A percentile compares a stretch with the other conserved stretches of the same genome.
phyloP scores from a whole-genome alignment of 1,140 invertebrate species.

The Drosophila teissieri region DNA sequence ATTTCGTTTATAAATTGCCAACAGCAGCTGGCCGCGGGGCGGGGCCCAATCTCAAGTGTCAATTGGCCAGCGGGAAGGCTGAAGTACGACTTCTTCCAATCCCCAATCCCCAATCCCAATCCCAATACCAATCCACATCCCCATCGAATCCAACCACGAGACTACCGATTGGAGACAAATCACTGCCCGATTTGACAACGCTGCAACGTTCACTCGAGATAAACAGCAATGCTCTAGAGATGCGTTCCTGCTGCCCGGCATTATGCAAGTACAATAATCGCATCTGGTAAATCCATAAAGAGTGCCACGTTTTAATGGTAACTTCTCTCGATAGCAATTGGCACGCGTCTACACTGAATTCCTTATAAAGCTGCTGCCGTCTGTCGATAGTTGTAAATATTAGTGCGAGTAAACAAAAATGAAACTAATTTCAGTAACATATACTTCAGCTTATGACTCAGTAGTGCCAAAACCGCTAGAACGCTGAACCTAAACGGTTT shows the following conservation, averaged over 20 bases:
- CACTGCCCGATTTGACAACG: constrained; percentile 75
- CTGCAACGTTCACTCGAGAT: constrained; percentile 35
- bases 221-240: constrained; percentile 43
- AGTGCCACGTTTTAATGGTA: background rate
- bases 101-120: constrained; percentile 2
- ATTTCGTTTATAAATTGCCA: constrained; percentile 83
- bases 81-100: constrained; percentile 16
- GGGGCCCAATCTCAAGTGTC: constrained; percentile 57
- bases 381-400: background rate
- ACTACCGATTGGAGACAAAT: constrained; percentile 69
- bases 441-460: background rate
- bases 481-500: no score
- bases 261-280: constrained; percentile 26
- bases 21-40: constrained; percentile 33
- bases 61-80: constrained; percentile 58
- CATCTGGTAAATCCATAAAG: constrained; percentile 18
- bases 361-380: background rate
- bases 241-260: constrained; percentile 12
- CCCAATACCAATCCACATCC: constrained; percentile 12
- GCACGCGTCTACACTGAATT: constrained; percentile 13
- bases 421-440: background rate
- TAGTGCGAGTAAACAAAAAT: no score
- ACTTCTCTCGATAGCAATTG: background rate
- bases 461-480: no score
- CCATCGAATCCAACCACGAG: constrained; percentile 1